Percentiles rank a stretch among this genome's conserved stretches.
Evolutionary conservation across 2,888 invertebrate species (phyloP).

Genomic region (Drosophila algonquin): DNA sequence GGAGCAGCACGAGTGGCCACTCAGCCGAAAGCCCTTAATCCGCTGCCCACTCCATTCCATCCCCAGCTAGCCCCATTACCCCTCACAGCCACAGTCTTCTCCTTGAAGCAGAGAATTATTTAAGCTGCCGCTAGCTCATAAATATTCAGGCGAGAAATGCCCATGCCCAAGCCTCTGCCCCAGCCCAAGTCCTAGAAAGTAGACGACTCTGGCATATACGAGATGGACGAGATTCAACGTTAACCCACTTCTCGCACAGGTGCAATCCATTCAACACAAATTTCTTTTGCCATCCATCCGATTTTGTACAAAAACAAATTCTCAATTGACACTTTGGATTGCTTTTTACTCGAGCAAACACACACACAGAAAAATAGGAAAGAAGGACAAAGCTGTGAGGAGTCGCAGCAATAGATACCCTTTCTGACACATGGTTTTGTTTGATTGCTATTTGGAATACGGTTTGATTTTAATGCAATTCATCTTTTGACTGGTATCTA

Average conservation of each 20-base stretch:
- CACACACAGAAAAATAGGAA: slow-evolving; percentile 13
- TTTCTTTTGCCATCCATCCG: slow-evolving; percentile 23
- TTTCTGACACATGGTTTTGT: not conserved
- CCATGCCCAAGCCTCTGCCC: slow-evolving; percentile 9
- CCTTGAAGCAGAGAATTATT: slow-evolving; percentile 13
- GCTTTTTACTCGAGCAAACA: slow-evolving; percentile 57
- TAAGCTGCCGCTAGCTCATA: slow-evolving; percentile 21
- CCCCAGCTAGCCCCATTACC: slow-evolving; percentile 4
- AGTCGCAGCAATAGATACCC: not conserved
- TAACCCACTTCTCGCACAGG: slow-evolving; percentile 1
- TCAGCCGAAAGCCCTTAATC: slow-evolving; percentile 43
- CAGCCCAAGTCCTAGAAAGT: slow-evolving; percentile 25
- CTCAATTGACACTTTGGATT: slow-evolving; percentile 60
- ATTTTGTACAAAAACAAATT: slow-evolving; percentile 43
- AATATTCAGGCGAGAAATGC: slow-evolving; percentile 38
- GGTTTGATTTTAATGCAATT: no score
- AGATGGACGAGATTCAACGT: not conserved
- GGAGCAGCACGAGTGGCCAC: slow-evolving; percentile 24
- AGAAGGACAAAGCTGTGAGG: not conserved
- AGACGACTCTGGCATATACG: slow-evolving; percentile 20
- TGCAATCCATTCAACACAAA: slow-evolving; percentile 10
- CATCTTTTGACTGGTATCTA: no score
- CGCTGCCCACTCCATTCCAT: slow-evolving; percentile 7
- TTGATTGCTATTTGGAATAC: not conserved
- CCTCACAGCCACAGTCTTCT: not conserved